Percentiles rank a stretch among this genome's conserved stretches.
phyloP scores from a whole-genome alignment of 1,140 invertebrate genomes.

The Polyergus mexicanus region DNA sequence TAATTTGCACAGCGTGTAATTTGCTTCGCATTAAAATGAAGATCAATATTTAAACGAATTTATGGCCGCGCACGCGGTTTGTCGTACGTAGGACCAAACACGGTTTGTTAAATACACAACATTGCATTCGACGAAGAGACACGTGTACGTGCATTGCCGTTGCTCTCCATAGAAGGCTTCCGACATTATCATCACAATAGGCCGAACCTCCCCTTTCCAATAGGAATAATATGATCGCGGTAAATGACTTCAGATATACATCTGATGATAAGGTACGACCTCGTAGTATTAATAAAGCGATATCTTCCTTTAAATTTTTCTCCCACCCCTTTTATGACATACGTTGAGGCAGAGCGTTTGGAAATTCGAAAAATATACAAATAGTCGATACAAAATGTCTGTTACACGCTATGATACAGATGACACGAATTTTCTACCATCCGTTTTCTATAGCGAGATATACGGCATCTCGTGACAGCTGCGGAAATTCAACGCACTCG shows the following conservation, averaged over 20 bases:
- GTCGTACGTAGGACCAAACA: slow-evolving; percentile 31
- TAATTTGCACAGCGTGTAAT: slow-evolving; percentile 46
- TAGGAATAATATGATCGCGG: slow-evolving; percentile 43
- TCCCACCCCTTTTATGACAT: neutral
- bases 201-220: slow-evolving; percentile 26
- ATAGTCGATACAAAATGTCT: slow-evolving; percentile 31
- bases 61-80: slow-evolving; percentile 47
- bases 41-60: slow-evolving; percentile 61
- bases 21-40: slow-evolving; percentile 58
- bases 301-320: neutral
- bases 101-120: slow-evolving; percentile 54
- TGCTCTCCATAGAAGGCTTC: slow-evolving; percentile 32
- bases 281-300: neutral
- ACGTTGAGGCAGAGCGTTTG: slow-evolving; percentile 12
- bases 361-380: slow-evolving; percentile 38
- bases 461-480: slow-evolving; percentile 30
- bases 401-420: slow-evolving; percentile 27
- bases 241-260: slow-evolving; percentile 47
- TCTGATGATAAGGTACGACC: slow-evolving; percentile 1
- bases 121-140: slow-evolving; percentile 49
- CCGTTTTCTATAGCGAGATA: neutral
- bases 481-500: slow-evolving; percentile 53
- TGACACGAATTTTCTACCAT: slow-evolving; percentile 19
- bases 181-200: slow-evolving; percentile 52
- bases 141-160: slow-evolving; percentile 46